Evolutionary conservation across 1,140 invertebrate species (phyloP).

Genomic region (Vanessa atalanta): DNA sequence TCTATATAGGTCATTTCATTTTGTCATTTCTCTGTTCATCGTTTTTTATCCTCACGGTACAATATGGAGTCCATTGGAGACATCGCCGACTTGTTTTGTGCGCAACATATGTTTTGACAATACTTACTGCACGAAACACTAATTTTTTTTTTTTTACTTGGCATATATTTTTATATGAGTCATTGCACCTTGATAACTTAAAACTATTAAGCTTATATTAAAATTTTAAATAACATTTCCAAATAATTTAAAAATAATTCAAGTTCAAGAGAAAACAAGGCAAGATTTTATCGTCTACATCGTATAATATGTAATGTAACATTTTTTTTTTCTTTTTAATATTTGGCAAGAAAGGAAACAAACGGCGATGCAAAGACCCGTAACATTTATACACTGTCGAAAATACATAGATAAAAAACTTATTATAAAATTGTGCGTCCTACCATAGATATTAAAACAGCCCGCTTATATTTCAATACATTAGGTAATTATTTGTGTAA

Average conservation of each 20-base stretch:
- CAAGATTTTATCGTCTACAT: slow-evolving; percentile 20
- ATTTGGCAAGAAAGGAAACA: slow-evolving; percentile 38
- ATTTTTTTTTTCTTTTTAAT: slow-evolving; percentile 23
- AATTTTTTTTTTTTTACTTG: slow-evolving; percentile 20
- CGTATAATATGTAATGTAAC: slow-evolving; percentile 14
- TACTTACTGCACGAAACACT: slow-evolving; percentile 32
- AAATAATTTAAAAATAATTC: slow-evolving; percentile 2
- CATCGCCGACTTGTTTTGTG: slow-evolving; percentile 63
- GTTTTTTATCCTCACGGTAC: slow-evolving; percentile 51
- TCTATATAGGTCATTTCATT: slow-evolving; percentile 65
- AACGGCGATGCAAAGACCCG: slow-evolving; percentile 37
- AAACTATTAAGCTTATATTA: slow-evolving; percentile 23
- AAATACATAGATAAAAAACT: slow-evolving; percentile 44
- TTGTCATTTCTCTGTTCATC: slow-evolving; percentile 59
- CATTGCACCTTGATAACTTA: slow-evolving; percentile 35
- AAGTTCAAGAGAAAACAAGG: neutral
- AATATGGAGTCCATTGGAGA: slow-evolving; percentile 67
- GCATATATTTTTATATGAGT: slow-evolving; percentile 22
- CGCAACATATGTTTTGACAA: slow-evolving; percentile 52
- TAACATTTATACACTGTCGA: slow-evolving; percentile 39
- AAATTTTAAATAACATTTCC: slow-evolving; percentile 14
- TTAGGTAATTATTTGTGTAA: slow-evolving; percentile 52
- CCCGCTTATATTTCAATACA: slow-evolving; percentile 43
- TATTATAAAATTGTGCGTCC: slow-evolving; percentile 49
- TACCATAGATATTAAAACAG: slow-evolving; percentile 66